These are phyloP conservation scores for Drosophila nr. perissopoda DNA, from an alignment of 2,888 invertebrate species.

Conservation along the genomic window DNA sequence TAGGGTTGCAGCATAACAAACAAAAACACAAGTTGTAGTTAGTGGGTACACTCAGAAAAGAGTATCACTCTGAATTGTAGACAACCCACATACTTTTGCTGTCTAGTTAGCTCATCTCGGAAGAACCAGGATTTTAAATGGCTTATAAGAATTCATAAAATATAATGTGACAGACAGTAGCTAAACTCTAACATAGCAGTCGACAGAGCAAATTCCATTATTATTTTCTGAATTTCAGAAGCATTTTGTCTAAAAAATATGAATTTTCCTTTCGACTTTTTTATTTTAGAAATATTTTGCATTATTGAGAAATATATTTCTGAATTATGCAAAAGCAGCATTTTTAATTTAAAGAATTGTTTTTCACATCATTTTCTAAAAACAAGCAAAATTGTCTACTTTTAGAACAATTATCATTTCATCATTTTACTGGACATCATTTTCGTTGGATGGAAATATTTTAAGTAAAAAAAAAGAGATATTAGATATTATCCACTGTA, in stretches of 20 bases:
- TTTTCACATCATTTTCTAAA: background rate
- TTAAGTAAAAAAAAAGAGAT: slow-evolving; percentile 21
- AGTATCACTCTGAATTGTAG: background rate
- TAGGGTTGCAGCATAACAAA: slow-evolving; percentile 13
- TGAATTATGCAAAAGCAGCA: background rate
- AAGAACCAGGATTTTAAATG: background rate
- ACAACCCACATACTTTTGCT: no score
- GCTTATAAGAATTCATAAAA: background rate
- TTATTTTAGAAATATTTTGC: background rate
- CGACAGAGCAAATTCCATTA: background rate
- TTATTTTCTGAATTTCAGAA: background rate
- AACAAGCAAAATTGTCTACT: background rate
- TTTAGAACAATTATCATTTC: background rate
- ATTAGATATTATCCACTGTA: slow-evolving; percentile 6
- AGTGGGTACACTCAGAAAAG: background rate
- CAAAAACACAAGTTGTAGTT: slow-evolving; percentile 21
- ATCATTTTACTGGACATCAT: background rate
- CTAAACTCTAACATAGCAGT: background rate
- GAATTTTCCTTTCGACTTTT: background rate
- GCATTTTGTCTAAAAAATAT: background rate
- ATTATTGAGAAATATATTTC: background rate
- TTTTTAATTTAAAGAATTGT: background rate
- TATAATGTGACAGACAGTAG: background rate
- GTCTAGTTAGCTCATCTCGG: background rate
- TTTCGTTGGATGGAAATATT: slow-evolving; percentile 30